These are phyloP conservation scores for Microtus richardsoni DNA, from an alignment of 2,113 vertebrate species.

Conservation along the genomic window DNA sequence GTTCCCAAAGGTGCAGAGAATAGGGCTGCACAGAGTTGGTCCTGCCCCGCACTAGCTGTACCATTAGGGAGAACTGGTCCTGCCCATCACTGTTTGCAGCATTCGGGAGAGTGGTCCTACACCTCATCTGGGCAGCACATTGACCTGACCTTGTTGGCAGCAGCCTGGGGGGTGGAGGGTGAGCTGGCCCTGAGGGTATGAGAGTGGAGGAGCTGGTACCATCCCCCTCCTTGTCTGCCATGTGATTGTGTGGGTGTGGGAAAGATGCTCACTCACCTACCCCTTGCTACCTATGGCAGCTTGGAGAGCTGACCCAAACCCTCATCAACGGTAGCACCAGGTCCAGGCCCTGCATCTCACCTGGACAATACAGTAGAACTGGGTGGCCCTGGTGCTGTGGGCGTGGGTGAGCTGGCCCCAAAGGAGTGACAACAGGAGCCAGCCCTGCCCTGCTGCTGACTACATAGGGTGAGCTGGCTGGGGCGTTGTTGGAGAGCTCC, in stretches of 20 bases:
- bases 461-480: background rate
- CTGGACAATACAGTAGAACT: background rate
- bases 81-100: background rate
- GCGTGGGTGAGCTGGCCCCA: background rate
- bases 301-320: background rate
- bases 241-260: background rate
- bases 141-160: background rate
- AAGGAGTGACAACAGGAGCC: background rate
- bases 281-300: too few species aligned
- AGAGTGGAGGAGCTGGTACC: background rate
- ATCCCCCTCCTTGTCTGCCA: background rate
- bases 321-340: background rate
- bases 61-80: background rate
- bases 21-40: background rate
- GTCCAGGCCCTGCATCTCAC: background rate
- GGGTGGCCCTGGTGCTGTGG: background rate
- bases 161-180: background rate
- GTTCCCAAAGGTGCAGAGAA: background rate
- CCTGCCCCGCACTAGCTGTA: background rate
- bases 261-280: background rate
- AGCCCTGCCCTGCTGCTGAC: background rate
- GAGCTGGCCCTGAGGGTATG: background rate
- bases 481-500: background rate
- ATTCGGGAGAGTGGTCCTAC: background rate
- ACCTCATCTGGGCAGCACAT: background rate